Conservation (phyloP, 2,797 vertebrate species). For the Neosilurus mollespiculum region DNA sequence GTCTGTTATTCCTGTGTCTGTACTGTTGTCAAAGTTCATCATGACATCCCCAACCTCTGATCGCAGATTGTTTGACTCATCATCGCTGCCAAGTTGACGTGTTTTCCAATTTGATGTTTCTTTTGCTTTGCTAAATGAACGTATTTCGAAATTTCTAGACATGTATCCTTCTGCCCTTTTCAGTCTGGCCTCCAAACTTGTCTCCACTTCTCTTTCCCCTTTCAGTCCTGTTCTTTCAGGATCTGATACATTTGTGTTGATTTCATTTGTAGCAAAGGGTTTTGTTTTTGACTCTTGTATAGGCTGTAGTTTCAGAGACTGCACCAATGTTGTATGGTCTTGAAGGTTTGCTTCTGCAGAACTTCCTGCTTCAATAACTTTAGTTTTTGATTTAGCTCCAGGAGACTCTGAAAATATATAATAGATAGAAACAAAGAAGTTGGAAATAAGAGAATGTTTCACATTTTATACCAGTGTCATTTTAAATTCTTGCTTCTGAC, state of each 20-base stretch:
- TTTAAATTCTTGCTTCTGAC: background rate
- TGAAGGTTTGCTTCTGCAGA: slow-evolving; percentile 27
- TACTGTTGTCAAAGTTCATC: background rate
- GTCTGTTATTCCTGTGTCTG: background rate
- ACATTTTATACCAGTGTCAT: background rate
- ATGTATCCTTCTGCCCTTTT: slow-evolving; percentile 26
- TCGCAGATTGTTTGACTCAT: background rate
- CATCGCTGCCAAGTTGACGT: background rate
- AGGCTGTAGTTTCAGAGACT: background rate
- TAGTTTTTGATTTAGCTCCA: background rate
- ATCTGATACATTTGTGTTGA: background rate
- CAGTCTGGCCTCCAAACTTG: slow-evolving; percentile 3
- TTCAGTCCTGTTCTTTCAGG: background rate
- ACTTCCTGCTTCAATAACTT: slow-evolving; percentile 1
- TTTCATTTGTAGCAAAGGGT: background rate
- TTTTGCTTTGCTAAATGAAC: slow-evolving; percentile 10
- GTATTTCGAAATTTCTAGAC: slow-evolving; percentile 1
- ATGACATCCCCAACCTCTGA: slow-evolving; percentile 5
- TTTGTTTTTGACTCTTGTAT: slow-evolving; percentile 31
- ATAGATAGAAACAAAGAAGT: too few relatives aligned
- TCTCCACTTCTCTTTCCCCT: background rate
- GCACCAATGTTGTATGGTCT: background rate
- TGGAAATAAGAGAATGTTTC: background rate
- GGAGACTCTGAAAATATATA: background rate
- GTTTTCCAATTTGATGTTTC: slow-evolving; percentile 10